Evolutionary conservation across 2,888 invertebrate species (phyloP), one percentile per base, ranked within the genome.

Genomic region (Scaptomyza reducta): DNA sequence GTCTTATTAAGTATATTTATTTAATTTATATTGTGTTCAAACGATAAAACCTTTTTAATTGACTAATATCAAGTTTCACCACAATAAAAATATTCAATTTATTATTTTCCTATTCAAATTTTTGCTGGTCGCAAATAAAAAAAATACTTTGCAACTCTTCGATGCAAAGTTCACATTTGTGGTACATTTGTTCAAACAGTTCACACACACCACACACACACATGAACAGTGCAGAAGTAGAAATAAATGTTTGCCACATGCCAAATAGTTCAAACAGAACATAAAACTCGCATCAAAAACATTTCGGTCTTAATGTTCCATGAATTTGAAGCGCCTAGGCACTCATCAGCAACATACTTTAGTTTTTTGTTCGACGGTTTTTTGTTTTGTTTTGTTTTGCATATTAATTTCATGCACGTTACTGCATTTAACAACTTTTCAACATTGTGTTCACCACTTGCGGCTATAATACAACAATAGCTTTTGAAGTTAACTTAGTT

Each of bases 231-330:
- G n/a, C n/a, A n/a, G 35, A n/a, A 35, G n/a, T 14, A 3, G 10
- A 40, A 40, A 40, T 40, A 40, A 42, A 18, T 25, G n/a, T 35
- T 25, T 18, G 29, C 22, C n/a, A 50, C 40, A 40, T 5, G 10
- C 10, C 33, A 49, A 49, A 10, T 3, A 45, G 54, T 33, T 25
- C 54, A 70, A 74, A 59, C 25, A 35, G 42, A 59, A 49, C 42
- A 9, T 13, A 31, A 63, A 64, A 35, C 58, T 62, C 66, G 62
- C 77, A 82, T 71, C 54, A 73, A 78, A 71, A 60, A 55, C 51
- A 68, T 72, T 81, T 69, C 33, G 57, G 58, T 68, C 62, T 64
- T 63, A 71, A 78, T 74, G 68, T 74, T 42, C 49, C 61, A 59
- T 74, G 71, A 78, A 60, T 78, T 68, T 53, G 18, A 68, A 70